Percentiles rank a stretch among this genome's conserved stretches.
Evolutionary conservation across 2,888 invertebrate species (phyloP).

Genomic region (Ectemnius cavifrons): DNA sequence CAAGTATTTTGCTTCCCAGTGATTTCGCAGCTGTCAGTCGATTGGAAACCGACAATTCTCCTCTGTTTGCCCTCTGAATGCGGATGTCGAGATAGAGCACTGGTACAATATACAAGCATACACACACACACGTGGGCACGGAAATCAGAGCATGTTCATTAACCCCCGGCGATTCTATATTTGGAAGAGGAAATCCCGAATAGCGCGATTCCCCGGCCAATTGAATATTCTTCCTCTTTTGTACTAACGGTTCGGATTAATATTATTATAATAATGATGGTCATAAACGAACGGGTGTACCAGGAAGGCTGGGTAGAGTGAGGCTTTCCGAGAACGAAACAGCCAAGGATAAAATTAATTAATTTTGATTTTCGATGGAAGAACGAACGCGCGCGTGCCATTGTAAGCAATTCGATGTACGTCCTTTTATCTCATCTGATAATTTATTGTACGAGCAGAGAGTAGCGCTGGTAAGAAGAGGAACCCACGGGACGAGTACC

Average conservation of each 20-base stretch:
- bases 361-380: neutral
- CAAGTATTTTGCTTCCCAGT: neutral
- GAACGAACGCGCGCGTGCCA: neutral
- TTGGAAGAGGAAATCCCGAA: no score
- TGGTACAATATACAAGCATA: no score
- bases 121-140: no score
- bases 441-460: neutral
- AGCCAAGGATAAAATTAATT: conserved; percentile 7
- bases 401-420: neutral
- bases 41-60: neutral
- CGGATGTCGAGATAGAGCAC: neutral
- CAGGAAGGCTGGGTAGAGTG: neutral
- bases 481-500: neutral
- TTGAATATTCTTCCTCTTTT: no score
- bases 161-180: no score
- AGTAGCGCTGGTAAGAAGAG: neutral
- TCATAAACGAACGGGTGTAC: no score
- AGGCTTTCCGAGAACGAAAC: neutral
- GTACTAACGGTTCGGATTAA: no score
- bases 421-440: neutral
- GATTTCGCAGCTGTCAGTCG: neutral
- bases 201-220: no score
- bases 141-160: no score
- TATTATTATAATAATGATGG: no score
- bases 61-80: neutral